phyloP scores from a whole-genome alignment of 2,888 invertebrate species.

The Tachystola acroxantha region DNA sequence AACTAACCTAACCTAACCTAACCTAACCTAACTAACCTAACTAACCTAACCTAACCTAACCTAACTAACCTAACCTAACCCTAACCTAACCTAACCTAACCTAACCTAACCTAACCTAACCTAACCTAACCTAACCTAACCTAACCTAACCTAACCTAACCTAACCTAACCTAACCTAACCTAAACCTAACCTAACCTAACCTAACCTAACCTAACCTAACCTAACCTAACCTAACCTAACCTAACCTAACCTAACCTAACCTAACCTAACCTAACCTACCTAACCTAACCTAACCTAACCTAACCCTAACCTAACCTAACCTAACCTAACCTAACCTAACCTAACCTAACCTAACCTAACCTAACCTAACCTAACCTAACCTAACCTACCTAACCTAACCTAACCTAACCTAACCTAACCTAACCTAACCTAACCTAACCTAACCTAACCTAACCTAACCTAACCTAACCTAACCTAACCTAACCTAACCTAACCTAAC shows the following conservation, averaged over 20 bases:
- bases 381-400: too few species aligned
- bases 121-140: conserved; percentile 8
- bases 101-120: conserved; percentile 8
- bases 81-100: conserved; percentile 8
- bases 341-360: conserved; percentile 8
- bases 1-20: conserved; percentile 8
- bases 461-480: conserved; percentile 8
- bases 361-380: too few species aligned
- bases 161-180: too few species aligned
- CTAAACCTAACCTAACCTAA: conserved; percentile 8
- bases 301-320: too few species aligned
- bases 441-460: conserved; percentile 8
- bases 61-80: too few species aligned
- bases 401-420: conserved; percentile 8
- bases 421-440: conserved; percentile 8
- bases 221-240: conserved; percentile 8
- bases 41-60: too few species aligned
- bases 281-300: too few species aligned
- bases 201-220: conserved; percentile 8
- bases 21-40: conserved; percentile 8
- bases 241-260: conserved; percentile 8
- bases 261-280: too few species aligned
- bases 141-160: conserved; percentile 8
- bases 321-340: conserved; percentile 8
- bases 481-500: conserved; percentile 10